phyloP scores from a whole-genome alignment of 35 echinoderm and acorn worm genomes.

The Holothuria glaberrima region DNA sequence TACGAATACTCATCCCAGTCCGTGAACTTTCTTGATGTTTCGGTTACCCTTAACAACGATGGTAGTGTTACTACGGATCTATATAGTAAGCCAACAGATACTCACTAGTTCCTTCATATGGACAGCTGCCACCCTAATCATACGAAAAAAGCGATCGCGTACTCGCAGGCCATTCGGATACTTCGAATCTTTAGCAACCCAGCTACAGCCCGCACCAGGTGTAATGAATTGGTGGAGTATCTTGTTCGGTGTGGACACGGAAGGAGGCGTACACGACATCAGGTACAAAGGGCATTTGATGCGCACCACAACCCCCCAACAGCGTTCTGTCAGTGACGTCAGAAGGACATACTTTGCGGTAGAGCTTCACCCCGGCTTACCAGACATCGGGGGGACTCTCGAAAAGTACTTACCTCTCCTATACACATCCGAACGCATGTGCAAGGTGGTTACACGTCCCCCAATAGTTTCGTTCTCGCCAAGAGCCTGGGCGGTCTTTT shows the following conservation, averaged over 20 bases:
- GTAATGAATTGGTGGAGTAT: conserved; percentile 4
- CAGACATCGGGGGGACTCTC: conserved; percentile 19
- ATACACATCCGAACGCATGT: conserved; percentile 16
- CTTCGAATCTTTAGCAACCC: background rate
- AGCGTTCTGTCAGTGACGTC: background rate
- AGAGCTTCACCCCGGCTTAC: conserved; percentile 7
- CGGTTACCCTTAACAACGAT: background rate
- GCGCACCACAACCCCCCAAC: conserved; percentile 3
- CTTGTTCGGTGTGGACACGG: conserved; percentile 1
- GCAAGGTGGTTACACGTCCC: conserved; percentile 13
- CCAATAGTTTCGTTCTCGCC: conserved; percentile 1
- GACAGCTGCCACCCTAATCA: conserved; percentile 27
- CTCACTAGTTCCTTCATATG: background rate
- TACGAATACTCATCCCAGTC: background rate
- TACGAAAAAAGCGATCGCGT: background rate
- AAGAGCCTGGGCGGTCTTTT: conserved; percentile 13
- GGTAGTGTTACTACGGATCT: background rate
- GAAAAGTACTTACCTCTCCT: conserved; percentile 10
- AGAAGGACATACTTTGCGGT: background rate
- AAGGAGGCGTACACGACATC: background rate
- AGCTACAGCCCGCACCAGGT: background rate
- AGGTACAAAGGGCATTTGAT: background rate
- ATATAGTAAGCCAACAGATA: background rate
- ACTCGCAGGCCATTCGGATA: background rate
- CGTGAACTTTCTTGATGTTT: background rate